phyloP scores from a whole-genome alignment of 2,797 vertebrate species.

The Arctocebus calabarensis region DNA sequence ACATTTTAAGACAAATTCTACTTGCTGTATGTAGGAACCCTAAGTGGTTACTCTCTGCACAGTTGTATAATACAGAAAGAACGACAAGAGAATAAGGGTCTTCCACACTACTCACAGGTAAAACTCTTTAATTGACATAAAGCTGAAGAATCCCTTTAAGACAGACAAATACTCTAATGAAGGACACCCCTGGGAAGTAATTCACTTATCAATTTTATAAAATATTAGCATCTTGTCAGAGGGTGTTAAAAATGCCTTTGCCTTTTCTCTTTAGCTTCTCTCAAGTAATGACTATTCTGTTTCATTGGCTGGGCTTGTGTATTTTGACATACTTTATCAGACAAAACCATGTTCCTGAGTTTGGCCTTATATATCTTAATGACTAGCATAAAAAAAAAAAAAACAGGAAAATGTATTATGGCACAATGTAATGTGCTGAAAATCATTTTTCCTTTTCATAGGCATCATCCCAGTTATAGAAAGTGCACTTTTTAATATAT shows the following conservation, averaged over 20 bases:
- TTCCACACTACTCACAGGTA: conserved; percentile 25
- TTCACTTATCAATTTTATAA: conserved; percentile 38
- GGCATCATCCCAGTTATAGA: conserved; percentile 33
- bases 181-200: conserved; percentile 11
- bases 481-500: conserved; percentile 36
- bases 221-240: not conserved
- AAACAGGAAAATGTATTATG: conserved; percentile 43
- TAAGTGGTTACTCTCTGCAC: not conserved
- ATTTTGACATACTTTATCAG: conserved; percentile 59
- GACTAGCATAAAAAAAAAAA: conserved; percentile 25
- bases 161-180: conserved; percentile 28
- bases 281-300: conserved; percentile 11
- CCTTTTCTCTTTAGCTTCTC: conserved; percentile 29
- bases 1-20: conserved; percentile 17
- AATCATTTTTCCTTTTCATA: conserved; percentile 53
- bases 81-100: conserved; percentile 13
- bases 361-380: conserved; percentile 39
- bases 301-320: not conserved
- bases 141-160: conserved; percentile 50
- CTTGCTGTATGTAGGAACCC: not conserved
- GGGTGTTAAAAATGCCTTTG: conserved; percentile 14
- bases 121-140: conserved; percentile 53
- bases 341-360: not conserved
- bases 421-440: conserved; percentile 23
- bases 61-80: conserved; percentile 29